Conservation (phyloP, 2,113 vertebrate genomes). For the Ploceus nigricollis region DNA sequence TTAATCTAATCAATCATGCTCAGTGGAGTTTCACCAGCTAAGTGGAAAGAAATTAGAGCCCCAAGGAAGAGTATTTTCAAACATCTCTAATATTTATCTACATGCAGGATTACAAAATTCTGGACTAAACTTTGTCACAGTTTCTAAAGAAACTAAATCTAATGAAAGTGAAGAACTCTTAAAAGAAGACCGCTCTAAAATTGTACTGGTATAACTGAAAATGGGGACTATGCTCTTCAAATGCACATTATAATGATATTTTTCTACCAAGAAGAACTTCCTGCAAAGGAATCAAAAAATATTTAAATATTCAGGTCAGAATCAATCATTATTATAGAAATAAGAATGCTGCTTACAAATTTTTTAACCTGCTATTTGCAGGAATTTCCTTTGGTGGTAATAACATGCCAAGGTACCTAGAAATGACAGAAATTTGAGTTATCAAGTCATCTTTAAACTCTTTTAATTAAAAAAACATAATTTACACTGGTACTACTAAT, state of each 20-base stretch:
- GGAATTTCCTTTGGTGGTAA: neutral
- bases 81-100: neutral
- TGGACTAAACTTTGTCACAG: neutral
- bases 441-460: neutral
- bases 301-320: neutral
- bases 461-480: neutral
- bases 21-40: neutral
- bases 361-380: neutral
- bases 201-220: neutral
- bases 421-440: neutral
- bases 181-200: neutral
- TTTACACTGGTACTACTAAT: neutral
- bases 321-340: neutral
- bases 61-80: neutral
- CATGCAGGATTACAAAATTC: neutral
- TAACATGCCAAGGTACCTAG: neutral
- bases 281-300: neutral
- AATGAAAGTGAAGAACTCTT: neutral
- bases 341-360: neutral
- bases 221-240: neutral
- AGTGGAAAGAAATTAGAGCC: neutral
- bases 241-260: neutral
- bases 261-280: neutral
- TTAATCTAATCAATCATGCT: neutral
- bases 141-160: neutral